Conservation (phyloP, 2,113 vertebrate genomes). For the Leucoraja erinaceus region DNA sequence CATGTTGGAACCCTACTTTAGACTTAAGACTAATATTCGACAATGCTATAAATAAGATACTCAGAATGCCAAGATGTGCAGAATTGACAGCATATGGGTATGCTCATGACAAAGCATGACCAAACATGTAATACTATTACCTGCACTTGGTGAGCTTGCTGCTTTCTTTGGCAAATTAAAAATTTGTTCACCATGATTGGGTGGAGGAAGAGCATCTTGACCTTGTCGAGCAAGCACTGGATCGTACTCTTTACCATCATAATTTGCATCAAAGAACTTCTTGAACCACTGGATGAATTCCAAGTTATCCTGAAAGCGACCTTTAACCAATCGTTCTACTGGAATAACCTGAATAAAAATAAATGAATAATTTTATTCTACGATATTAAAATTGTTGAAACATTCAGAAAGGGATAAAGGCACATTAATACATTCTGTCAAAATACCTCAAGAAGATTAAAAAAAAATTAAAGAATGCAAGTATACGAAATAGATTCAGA, state of each 20-base stretch:
- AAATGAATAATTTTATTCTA: not conserved
- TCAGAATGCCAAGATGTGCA: not conserved
- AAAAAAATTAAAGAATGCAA: not conserved
- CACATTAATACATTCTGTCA: not conserved
- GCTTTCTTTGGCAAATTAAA: slow-evolving; percentile 98
- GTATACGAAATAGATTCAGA: not conserved
- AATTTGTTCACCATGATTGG: slow-evolving; percentile 95
- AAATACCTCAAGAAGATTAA: not conserved
- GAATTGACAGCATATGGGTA: not conserved
- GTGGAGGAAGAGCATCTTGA: slow-evolving; percentile 92
- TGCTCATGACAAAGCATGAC: not conserved
- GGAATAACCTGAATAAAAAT: slow-evolving; percentile 78
- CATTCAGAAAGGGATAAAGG: not conserved
- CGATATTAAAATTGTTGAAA: not conserved
- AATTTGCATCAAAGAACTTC: slow-evolving; percentile 97
- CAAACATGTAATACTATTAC: slow-evolving; percentile 50
- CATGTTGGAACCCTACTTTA: too few species aligned
- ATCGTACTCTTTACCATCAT: slow-evolving; percentile 95
- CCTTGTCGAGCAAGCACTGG: slow-evolving; percentile 90
- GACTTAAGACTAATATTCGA: too few species aligned
- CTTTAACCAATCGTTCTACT: slow-evolving; percentile 96
- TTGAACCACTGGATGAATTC: slow-evolving; percentile 99
- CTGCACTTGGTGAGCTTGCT: slow-evolving; percentile 93
- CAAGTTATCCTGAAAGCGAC: slow-evolving; percentile 96
- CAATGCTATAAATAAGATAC: not conserved